Evolutionary conservation across 2,113 vertebrate species (phyloP).

Genomic region (Callorhinus ursinus): DNA sequence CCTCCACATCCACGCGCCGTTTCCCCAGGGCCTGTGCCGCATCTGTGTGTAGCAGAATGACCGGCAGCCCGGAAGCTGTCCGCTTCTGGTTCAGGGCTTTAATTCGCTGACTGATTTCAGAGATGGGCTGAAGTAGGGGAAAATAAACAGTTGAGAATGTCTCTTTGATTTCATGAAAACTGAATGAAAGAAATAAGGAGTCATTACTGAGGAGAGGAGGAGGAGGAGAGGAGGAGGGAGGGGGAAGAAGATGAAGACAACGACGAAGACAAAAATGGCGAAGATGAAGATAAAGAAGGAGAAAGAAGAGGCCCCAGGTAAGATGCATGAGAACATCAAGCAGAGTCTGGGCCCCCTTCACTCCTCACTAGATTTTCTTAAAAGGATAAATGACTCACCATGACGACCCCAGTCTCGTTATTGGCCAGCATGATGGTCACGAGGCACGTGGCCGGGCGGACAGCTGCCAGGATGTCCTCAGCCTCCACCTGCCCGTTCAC

Average conservation of each 20-base stretch:
- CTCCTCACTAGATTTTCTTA: fast-evolving
- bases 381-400: conserved; percentile 87
- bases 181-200: fast-evolving
- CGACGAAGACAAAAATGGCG: no score
- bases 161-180: fast-evolving
- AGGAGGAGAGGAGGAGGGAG: neutral
- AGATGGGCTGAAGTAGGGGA: conserved; percentile 87
- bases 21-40: conserved; percentile 97
- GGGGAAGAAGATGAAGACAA: no score
- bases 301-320: neutral
- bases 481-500: conserved; percentile 89
- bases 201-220: fast-evolving
- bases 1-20: conserved; percentile 88
- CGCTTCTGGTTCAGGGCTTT: conserved; percentile 84
- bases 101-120: conserved; percentile 89
- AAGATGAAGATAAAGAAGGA: neutral
- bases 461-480: conserved; percentile 89
- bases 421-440: conserved; percentile 97
- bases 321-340: fast-evolving
- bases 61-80: conserved; percentile 65
- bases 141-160: fast-evolving
- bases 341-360: no score
- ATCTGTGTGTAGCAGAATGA: conserved; percentile 93
- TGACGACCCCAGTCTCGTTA: conserved; percentile 96
- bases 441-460: conserved; percentile 93